Evolutionary conservation across 2,797 vertebrate species (phyloP).

Genomic region (Paratrypauchen microcephalus): DNA sequence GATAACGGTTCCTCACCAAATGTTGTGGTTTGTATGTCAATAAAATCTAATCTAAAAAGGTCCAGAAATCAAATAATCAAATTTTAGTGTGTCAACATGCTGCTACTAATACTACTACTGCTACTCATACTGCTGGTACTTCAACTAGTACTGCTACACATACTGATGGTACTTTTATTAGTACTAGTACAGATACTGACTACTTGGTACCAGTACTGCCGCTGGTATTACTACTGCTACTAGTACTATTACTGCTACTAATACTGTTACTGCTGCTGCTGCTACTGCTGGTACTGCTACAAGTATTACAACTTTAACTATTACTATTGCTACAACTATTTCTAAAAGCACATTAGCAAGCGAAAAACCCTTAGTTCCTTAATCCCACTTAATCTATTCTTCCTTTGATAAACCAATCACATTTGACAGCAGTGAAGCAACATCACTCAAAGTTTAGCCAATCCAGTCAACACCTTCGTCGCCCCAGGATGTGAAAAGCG

Average conservation of each 20-base stretch:
- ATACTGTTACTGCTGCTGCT: neutral
- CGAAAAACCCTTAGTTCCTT: neutral
- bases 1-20: too few species aligned
- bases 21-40: too few species aligned
- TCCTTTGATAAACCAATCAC: neutral
- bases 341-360: too few species aligned
- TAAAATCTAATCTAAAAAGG: too few species aligned
- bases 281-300: neutral
- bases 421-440: constrained; percentile 30
- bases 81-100: too few species aligned
- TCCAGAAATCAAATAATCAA: too few species aligned
- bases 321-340: neutral
- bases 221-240: neutral
- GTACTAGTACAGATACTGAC: too few species aligned
- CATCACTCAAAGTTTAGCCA: constrained; percentile 16
- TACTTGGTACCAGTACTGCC: neutral
- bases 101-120: too few species aligned
- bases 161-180: constrained; percentile 1
- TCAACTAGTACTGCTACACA: too few species aligned
- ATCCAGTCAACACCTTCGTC: neutral
- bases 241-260: too few species aligned
- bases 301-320: neutral
- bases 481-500: constrained; percentile 18
- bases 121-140: too few species aligned
- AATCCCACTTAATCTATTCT: neutral